These are phyloP conservation scores for Acronicta aceris DNA, from an alignment of 2,888 invertebrate species.

Conservation along the genomic window DNA sequence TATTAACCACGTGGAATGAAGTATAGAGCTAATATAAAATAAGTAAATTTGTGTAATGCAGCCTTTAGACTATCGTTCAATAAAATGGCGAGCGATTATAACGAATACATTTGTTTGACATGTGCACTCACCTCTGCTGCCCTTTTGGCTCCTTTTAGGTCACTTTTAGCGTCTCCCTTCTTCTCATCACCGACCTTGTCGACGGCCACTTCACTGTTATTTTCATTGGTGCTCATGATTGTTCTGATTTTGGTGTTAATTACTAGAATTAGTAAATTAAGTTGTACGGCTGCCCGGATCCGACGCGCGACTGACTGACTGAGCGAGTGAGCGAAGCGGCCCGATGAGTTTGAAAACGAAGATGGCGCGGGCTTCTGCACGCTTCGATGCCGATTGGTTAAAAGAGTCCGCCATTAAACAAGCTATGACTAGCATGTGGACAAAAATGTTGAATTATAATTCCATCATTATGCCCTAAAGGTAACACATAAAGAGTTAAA, in stretches of 20 bases:
- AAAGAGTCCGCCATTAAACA: slow-evolving; percentile 77
- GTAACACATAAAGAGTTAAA: slow-evolving; percentile 22
- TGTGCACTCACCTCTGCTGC: slow-evolving; percentile 95
- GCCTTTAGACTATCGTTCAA: slow-evolving; percentile 75
- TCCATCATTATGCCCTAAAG: slow-evolving; percentile 39
- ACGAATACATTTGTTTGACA: slow-evolving; percentile 84
- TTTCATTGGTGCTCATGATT: slow-evolving; percentile 91
- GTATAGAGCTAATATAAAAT: slow-evolving; percentile 42
- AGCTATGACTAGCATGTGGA: slow-evolving; percentile 80
- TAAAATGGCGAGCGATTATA: slow-evolving; percentile 88
- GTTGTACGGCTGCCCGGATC: slow-evolving; percentile 89
- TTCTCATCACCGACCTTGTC: slow-evolving; percentile 95
- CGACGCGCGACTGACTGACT: slow-evolving; percentile 91
- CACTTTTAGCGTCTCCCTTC: slow-evolving; percentile 92
- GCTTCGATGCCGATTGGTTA: slow-evolving; percentile 79
- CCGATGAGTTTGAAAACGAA: slow-evolving; percentile 93
- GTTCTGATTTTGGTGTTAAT: slow-evolving; percentile 84
- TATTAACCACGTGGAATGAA: slow-evolving; percentile 72
- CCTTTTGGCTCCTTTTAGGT: slow-evolving; percentile 96
- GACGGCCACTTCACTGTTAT: slow-evolving; percentile 95
- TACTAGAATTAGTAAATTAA: slow-evolving; percentile 74
- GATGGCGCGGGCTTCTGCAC: slow-evolving; percentile 92
- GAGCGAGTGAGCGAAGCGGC: slow-evolving; percentile 87
- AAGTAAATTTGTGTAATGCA: slow-evolving; percentile 59
- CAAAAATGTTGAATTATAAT: slow-evolving; percentile 63